These are phyloP conservation scores for Tenthredo notha DNA, from an alignment of 2,888 invertebrate genomes.

Conservation along the genomic window DNA sequence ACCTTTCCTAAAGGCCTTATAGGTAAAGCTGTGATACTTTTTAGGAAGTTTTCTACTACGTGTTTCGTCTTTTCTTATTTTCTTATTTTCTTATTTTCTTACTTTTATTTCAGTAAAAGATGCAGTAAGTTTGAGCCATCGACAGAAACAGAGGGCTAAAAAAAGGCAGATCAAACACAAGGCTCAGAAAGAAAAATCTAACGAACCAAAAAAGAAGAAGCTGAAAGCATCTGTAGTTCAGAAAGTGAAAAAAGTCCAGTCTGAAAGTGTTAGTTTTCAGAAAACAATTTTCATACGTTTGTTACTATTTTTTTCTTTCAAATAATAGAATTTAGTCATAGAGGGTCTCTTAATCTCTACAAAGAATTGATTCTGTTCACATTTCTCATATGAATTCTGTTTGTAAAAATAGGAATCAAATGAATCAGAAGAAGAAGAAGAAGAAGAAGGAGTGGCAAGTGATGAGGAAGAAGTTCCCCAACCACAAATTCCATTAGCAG, in stretches of 20 bases:
- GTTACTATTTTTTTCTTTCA: not conserved
- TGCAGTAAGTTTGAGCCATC: constrained; percentile 83
- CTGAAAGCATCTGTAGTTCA: constrained; percentile 28
- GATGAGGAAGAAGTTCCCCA: constrained; percentile 56
- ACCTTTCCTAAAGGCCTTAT: constrained; percentile 82
- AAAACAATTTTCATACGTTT: not conserved
- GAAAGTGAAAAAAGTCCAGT: constrained; percentile 39
- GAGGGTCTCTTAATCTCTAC: not conserved
- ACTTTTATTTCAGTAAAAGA: constrained; percentile 76
- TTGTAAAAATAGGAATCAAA: constrained; percentile 54
- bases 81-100: constrained; percentile 51
- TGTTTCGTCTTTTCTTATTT: not conserved
- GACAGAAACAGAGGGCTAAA: constrained; percentile 85
- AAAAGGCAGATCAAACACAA: constrained; percentile 78
- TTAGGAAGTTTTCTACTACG: constrained; percentile 37
- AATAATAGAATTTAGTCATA: not conserved
- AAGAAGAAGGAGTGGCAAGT: constrained; percentile 67
- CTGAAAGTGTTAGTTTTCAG: constrained; percentile 54
- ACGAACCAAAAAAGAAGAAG: constrained; percentile 54
- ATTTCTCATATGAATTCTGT: not conserved
- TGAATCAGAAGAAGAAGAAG: constrained; percentile 71
- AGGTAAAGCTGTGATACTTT: constrained; percentile 73
- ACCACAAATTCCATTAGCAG: constrained; percentile 27
- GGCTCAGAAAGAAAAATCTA: constrained; percentile 28
- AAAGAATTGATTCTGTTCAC: not conserved